These are phyloP conservation scores for Operophtera brumata DNA, from an alignment of 2,888 invertebrate genomes.

Conservation along the genomic window DNA sequence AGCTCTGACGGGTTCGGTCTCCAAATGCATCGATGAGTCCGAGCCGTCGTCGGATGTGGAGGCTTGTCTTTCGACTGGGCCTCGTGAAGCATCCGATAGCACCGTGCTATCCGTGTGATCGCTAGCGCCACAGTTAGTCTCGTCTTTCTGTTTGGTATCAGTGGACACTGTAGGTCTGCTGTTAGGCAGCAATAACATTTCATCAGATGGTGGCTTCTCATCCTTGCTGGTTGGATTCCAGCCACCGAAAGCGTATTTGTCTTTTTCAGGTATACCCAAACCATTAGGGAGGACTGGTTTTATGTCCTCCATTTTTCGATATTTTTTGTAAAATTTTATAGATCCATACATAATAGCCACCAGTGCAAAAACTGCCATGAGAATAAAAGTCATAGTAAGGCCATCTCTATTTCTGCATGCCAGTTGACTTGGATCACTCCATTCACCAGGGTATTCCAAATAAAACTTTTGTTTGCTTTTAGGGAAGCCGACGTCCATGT, in stretches of 20 bases:
- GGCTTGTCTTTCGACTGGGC: constrained; percentile 60
- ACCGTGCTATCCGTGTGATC: constrained; percentile 74
- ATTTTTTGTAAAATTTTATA: constrained; percentile 80
- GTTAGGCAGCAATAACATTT: constrained; percentile 68
- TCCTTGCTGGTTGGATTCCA: constrained; percentile 69
- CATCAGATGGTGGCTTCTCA: constrained; percentile 73
- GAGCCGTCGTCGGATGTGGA: constrained; percentile 71
- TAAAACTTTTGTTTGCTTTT: constrained; percentile 30
- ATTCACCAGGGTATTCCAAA: constrained; percentile 56
- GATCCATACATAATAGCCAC: constrained; percentile 58
- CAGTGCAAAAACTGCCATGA: constrained; percentile 56
- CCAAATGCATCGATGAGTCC: constrained; percentile 64
- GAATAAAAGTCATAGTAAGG: constrained; percentile 57
- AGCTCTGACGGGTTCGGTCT: constrained; percentile 52
- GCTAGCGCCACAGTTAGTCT: constrained; percentile 65
- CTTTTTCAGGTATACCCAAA: constrained; percentile 74
- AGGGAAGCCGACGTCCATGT: constrained; percentile 48
- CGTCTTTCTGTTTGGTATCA: constrained; percentile 61
- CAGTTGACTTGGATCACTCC: constrained; percentile 62
- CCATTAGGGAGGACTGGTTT: constrained; percentile 85
- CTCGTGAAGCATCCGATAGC: constrained; percentile 67
- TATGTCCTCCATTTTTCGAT: constrained; percentile 84
- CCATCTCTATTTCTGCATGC: constrained; percentile 58
- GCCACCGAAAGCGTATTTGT: constrained; percentile 64
- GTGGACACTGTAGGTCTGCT: constrained; percentile 57